These are phyloP conservation scores for Pavo muticus DNA, from an alignment of 2,113 vertebrate genomes.

Conservation along the genomic window DNA sequence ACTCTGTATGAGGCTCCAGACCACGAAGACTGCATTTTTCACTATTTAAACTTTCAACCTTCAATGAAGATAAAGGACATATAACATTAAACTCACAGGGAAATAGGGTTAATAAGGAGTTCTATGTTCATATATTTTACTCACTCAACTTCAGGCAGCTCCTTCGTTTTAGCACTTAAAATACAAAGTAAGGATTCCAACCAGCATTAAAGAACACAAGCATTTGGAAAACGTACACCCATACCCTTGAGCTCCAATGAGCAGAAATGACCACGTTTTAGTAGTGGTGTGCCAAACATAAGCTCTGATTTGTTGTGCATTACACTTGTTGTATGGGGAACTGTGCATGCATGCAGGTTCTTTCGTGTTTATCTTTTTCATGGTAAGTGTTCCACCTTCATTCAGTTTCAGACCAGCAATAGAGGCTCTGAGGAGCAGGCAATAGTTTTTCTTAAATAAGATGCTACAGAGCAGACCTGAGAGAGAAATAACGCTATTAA, in stretches of 20 bases:
- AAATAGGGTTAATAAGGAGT: fast-evolving
- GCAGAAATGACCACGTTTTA: neutral
- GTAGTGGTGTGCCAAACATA: fast-evolving
- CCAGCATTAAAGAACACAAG: neutral
- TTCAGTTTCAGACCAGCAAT: neutral
- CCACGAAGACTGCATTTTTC: neutral
- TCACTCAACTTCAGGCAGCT: neutral
- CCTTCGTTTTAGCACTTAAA: fast-evolving
- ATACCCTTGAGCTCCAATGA: fast-evolving
- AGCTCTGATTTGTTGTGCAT: too few relatives aligned
- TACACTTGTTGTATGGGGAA: neutral
- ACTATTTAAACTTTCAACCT: constrained; percentile 49
- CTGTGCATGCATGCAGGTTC: fast-evolving
- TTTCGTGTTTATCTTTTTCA: neutral
- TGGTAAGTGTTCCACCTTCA: neutral
- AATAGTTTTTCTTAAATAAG: neutral
- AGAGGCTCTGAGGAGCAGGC: fast-evolving
- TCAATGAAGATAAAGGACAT: neutral
- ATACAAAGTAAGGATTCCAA: neutral
- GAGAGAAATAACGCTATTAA: neutral
- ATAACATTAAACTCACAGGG: fast-evolving
- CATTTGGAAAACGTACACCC: fast-evolving
- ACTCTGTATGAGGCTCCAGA: constrained; percentile 73
- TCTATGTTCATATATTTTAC: fast-evolving
- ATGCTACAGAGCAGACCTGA: neutral